Conservation (phyloP, 2,113 vertebrate species). For the Gadus macrocephalus region DNA sequence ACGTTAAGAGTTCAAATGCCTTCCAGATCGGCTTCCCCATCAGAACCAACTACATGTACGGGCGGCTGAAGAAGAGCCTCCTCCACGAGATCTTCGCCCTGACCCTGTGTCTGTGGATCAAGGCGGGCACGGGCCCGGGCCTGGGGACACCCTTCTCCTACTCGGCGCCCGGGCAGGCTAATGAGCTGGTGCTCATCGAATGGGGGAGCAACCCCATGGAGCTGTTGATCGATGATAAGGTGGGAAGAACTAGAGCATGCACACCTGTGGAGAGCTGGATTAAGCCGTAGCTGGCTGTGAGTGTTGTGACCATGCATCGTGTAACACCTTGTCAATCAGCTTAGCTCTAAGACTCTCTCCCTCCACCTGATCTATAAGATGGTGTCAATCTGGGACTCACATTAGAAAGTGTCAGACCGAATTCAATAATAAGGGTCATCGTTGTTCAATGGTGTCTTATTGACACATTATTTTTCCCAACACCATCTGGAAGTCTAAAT, state of each 20-base stretch:
- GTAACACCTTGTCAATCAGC: not conserved
- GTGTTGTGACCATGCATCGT: not conserved
- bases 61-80: constrained; percentile 67
- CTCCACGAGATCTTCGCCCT: constrained; percentile 73
- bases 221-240: constrained; percentile 74
- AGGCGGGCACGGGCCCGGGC: constrained; percentile 48
- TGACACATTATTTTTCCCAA: no score
- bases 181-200: constrained; percentile 77
- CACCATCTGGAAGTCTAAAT: no score
- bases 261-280: not conserved
- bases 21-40: constrained; percentile 78
- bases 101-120: constrained; percentile 76
- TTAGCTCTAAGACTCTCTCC: not conserved
- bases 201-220: constrained; percentile 76
- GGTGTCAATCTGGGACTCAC: not conserved
- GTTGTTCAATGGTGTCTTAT: no score
- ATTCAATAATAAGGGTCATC: no score
- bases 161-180: constrained; percentile 74
- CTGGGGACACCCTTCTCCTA: constrained; percentile 77
- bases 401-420: not conserved
- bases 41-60: constrained; percentile 77
- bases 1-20: constrained; percentile 35
- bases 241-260: constrained; percentile 19
- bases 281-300: not conserved
- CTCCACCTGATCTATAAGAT: constrained; percentile 9